Evolutionary conservation across 1,140 invertebrate species (phyloP).

Genomic region (Drosophila littoralis): DNA sequence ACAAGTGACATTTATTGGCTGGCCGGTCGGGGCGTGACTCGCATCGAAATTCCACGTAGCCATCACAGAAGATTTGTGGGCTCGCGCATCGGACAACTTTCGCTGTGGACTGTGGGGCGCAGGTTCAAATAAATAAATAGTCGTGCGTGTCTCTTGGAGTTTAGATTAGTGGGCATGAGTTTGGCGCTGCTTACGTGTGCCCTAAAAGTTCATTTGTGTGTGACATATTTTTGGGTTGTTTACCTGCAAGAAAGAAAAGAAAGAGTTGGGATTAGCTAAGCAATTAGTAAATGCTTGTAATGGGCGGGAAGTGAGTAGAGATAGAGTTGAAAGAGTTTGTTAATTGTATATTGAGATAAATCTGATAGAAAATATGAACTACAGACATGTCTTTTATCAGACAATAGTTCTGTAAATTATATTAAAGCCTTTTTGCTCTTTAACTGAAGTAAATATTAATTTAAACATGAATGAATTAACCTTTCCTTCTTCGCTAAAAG

Average conservation of each 20-base stretch:
- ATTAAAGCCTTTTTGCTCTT: too few relatives aligned
- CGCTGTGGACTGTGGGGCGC: constrained; percentile 10
- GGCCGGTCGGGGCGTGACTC: constrained; percentile 47
- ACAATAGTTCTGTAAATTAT: too few relatives aligned
- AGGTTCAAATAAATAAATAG: constrained; percentile 33
- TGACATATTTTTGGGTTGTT: constrained; percentile 29
- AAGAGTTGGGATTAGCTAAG: constrained; percentile 17
- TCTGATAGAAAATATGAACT: too few relatives aligned
- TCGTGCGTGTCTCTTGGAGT: neutral
- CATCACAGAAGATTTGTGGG: constrained; percentile 46
- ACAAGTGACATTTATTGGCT: constrained; percentile 77
- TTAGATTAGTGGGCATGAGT: constrained; percentile 7
- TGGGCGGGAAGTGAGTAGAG: neutral
- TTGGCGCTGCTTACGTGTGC: constrained; percentile 45
- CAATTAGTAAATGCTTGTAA: constrained; percentile 5
- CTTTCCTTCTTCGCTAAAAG: too few relatives aligned
- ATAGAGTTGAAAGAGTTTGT: too few relatives aligned
- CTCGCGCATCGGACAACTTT: constrained; percentile 49
- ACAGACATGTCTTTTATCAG: too few relatives aligned
- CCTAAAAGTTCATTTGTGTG: constrained; percentile 28
- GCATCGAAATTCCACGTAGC: constrained; percentile 45
- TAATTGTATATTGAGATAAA: too few relatives aligned
- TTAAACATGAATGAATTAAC: too few relatives aligned
- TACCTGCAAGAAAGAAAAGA: constrained; percentile 55
- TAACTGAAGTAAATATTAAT: too few relatives aligned